These are phyloP conservation scores for Hestina assimilis DNA, from an alignment of 1,140 invertebrate genomes.

Conservation along the genomic window DNA sequence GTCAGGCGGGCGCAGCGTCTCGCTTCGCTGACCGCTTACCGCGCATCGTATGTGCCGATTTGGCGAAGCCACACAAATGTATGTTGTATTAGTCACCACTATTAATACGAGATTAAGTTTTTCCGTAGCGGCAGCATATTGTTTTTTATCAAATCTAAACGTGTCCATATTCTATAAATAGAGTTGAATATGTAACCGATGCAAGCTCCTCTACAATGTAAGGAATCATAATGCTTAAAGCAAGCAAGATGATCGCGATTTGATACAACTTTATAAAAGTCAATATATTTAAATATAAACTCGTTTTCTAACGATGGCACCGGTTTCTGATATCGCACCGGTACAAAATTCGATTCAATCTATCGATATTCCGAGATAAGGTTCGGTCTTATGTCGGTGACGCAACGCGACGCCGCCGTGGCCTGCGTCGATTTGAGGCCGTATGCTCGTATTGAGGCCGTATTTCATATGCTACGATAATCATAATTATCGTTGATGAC, in stretches of 20 bases:
- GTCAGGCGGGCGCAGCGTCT: conserved; percentile 61
- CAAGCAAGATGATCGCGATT: no score
- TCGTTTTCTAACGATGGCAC: not conserved
- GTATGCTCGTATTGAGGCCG: conserved; percentile 30
- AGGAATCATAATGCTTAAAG: no score
- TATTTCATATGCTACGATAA: conserved; percentile 42
- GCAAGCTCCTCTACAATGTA: no score
- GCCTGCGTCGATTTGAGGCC: not conserved
- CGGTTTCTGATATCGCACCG: not conserved
- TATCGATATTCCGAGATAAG: conserved; percentile 5
- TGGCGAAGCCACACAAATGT: conserved; percentile 38
- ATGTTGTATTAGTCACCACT: conserved; percentile 9
- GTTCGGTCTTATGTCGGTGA: not conserved
- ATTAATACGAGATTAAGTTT: conserved; percentile 4
- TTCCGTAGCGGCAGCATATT: conserved; percentile 1
- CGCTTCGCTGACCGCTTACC: conserved; percentile 44
- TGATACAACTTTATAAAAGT: no score
- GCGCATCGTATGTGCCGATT: conserved; percentile 34
- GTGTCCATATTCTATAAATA: no score
- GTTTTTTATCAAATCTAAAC: no score
- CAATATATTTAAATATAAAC: not conserved
- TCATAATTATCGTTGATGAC: conserved; percentile 47
- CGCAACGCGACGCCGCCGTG: conserved; percentile 22
- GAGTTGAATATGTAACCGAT: no score
- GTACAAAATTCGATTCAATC: not conserved